Percentiles rank a stretch among this genome's conserved stretches.
These are phyloP conservation scores for Girardinichthys multiradiatus DNA, from an alignment of 2,113 vertebrate species.

Conservation along the genomic window DNA sequence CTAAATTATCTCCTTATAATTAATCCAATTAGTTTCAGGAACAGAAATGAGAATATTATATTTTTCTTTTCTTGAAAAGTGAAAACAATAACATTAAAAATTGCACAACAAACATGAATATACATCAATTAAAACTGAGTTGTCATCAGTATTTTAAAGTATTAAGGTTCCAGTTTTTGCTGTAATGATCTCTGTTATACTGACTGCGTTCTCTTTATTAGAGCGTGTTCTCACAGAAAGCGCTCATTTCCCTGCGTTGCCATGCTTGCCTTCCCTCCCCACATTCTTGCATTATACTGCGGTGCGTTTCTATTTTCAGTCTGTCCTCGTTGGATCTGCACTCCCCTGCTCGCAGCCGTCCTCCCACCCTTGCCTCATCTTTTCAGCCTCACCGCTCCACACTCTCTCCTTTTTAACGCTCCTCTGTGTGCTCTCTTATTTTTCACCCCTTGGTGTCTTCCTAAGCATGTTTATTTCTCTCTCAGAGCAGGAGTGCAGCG, in stretches of 20 bases:
- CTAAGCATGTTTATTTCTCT: constrained; percentile 40
- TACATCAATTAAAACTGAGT: too few relatives aligned
- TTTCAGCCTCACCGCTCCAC: constrained; percentile 60
- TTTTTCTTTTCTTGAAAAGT: too few relatives aligned
- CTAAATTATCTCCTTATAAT: too few relatives aligned
- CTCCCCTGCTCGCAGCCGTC: constrained; percentile 36
- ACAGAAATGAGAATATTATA: too few relatives aligned
- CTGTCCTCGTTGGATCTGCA: constrained; percentile 40
- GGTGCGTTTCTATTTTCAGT: constrained; percentile 61
- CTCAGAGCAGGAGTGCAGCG: constrained; percentile 22
- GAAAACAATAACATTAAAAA: too few relatives aligned
- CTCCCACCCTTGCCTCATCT: constrained; percentile 59
- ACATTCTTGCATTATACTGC: constrained; percentile 25
- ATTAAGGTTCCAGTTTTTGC: too few relatives aligned
- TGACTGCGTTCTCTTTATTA: neutral
- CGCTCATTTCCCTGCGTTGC: neutral
- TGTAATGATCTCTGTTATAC: too few relatives aligned
- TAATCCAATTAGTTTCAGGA: too few relatives aligned
- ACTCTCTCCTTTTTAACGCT: constrained; percentile 41
- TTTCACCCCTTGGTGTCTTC: constrained; percentile 19
- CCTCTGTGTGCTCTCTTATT: constrained; percentile 27
- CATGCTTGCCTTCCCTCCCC: constrained; percentile 8
- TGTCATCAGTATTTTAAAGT: too few relatives aligned
- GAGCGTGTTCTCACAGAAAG: neutral
- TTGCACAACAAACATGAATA: too few relatives aligned